Conservation (phyloP, 2,888 invertebrate genomes). For the Saturnia japonica region DNA sequence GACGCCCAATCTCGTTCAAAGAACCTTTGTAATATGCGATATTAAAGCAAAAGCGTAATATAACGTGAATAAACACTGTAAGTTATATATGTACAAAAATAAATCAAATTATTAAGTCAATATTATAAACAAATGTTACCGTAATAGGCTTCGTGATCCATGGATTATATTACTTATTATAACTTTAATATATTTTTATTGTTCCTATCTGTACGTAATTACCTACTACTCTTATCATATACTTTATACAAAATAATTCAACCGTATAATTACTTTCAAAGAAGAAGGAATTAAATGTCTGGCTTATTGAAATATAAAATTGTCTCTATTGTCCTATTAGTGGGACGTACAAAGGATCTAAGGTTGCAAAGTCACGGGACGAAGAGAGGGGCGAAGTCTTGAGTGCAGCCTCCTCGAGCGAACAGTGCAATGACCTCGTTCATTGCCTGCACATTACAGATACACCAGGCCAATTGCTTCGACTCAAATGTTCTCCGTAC, state of each 20-base stretch:
- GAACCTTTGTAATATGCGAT: background rate
- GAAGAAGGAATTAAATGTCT: background rate
- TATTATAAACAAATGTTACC: background rate
- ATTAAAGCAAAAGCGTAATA: background rate
- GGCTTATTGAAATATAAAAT: background rate
- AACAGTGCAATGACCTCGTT: conserved; percentile 70
- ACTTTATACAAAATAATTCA: background rate
- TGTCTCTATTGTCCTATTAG: conserved; percentile 16
- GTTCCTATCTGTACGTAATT: background rate
- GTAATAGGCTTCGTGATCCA: background rate
- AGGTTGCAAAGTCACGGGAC: conserved; percentile 46
- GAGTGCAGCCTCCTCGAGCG: conserved; percentile 63
- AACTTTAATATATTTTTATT: background rate
- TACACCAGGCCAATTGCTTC: conserved; percentile 55
- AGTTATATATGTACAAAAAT: background rate
- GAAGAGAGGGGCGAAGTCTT: conserved; percentile 52
- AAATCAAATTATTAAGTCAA: background rate
- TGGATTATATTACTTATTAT: background rate
- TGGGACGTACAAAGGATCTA: conserved; percentile 49
- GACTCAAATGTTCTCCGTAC: conserved; percentile 57
- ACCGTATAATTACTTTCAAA: background rate
- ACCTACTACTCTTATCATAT: background rate
- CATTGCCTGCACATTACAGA: conserved; percentile 57
- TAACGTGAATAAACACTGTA: background rate
- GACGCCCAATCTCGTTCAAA: background rate